Base-by-base conservation (phyloP, 2,113 vertebrate species). In the Notarius quadriscutis region DNA sequence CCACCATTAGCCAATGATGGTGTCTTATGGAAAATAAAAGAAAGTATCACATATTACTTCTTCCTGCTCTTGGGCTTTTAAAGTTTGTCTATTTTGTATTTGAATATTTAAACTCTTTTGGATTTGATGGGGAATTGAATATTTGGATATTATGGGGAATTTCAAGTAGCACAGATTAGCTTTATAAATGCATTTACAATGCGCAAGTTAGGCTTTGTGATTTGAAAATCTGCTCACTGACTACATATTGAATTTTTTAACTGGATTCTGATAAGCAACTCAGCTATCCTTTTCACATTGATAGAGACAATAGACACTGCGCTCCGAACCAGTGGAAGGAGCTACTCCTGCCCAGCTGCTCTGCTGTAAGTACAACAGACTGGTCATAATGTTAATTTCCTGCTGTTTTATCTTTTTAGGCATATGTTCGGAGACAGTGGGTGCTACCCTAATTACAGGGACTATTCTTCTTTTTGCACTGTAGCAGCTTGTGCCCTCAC, bases 401-500 rank as follows among this genome's bases (percentile, higher is more conserved):
- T 92, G 91, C 92, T 91, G 92, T 94, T 88, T 93, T 91, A 92
- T 94, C 93, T 90, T 88, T 92, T 93, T 90, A 91, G 93, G 94
- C 65, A 81, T 92, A 53, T 93, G 82, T 92, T 91, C 93, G 91
- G 91, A 91, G 91, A 92, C 92, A 91, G 93, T 88, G 92, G 93
- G 91, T 95, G 94, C 90, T 93, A 84, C 87, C 89, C 94, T 95
- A 91, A 93, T 93, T 93, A 94, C 93, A 95, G 91, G 93, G 91
- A 90, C 93, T 95, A 94, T 93, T 96, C 93, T 95, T 94, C 93
- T 96, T 94, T 97, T 96, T 96, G 94, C 94, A 94, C 93, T 91
- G 88, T 95, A 99, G 97, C 95, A 97, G 94, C 96, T 98, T 89
- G 95, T 97, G 92, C 96, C 97, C 1, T 96, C 96, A 20, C 95